Evolutionary conservation across 2,888 invertebrate genomes (phyloP).

Genomic region (Caenorhabditis panamensis): DNA sequence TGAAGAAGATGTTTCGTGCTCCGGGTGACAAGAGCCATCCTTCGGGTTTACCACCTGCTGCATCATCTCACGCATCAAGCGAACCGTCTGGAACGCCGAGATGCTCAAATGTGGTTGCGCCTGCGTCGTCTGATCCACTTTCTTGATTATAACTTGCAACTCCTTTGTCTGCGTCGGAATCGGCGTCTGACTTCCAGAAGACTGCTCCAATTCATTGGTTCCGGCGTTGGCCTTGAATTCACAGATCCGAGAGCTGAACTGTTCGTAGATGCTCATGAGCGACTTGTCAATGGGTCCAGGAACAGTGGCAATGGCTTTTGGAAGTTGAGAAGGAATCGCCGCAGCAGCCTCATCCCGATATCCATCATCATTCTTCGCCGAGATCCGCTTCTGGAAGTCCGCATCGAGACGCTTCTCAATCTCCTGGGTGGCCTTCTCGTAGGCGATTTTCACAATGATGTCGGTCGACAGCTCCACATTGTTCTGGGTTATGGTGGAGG

Average conservation of each 20-base stretch:
- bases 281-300: constrained; percentile 86
- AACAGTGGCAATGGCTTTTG: constrained; percentile 53
- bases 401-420: constrained; percentile 84
- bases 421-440: constrained; percentile 85
- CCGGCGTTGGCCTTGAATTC: constrained; percentile 75
- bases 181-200: no score
- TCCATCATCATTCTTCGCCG: constrained; percentile 91
- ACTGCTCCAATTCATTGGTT: constrained; percentile 23
- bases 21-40: no score
- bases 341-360: constrained; percentile 91
- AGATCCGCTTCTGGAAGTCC: constrained; percentile 85
- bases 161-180: constrained; percentile 48
- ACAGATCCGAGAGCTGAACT: constrained; percentile 85
- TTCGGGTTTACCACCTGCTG: no score
- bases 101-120: constrained; percentile 61
- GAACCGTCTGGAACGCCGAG: constrained; percentile 67
- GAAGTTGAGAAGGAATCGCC: constrained; percentile 58
- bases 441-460: constrained; percentile 90
- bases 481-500: constrained; percentile 92
- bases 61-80: constrained; percentile 64
- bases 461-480: constrained; percentile 97
- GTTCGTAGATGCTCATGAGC: constrained; percentile 96
- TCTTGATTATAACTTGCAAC: constrained; percentile 62
- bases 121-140: constrained; percentile 66
- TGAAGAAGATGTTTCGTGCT: no score